phyloP scores from a whole-genome alignment of 2,113 vertebrate genomes.

The Paedocypris sp. region DNA sequence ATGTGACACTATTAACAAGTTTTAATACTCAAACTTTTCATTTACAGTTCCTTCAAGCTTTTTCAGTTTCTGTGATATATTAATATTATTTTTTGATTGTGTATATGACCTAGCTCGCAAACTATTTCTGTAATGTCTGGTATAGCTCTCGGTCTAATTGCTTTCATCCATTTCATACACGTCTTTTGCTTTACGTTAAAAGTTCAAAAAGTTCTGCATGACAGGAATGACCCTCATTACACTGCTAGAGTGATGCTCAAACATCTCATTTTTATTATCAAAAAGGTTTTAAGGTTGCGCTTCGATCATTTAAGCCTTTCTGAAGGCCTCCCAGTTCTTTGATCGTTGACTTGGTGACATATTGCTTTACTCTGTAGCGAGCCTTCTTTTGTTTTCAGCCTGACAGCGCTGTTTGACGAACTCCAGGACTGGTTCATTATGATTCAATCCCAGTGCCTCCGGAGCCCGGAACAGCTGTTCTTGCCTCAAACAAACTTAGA shows the following conservation, averaged over 20 bases:
- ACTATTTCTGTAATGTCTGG: too few relatives aligned
- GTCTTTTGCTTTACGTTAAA: neutral
- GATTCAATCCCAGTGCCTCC: conserved; percentile 2
- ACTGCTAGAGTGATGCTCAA: neutral
- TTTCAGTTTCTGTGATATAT: too few relatives aligned
- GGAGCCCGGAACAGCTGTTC: conserved; percentile 17
- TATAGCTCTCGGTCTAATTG: too few relatives aligned
- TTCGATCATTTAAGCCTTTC: neutral
- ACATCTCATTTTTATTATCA: neutral
- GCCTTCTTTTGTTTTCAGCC: conserved; percentile 7
- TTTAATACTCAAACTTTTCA: too few relatives aligned
- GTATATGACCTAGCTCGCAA: too few relatives aligned
- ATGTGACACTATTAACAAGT: too few relatives aligned
- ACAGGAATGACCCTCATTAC: neutral
- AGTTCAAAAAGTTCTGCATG: neutral
- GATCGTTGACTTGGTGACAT: conserved; percentile 9
- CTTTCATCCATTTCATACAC: neutral
- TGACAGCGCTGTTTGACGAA: conserved; percentile 18
- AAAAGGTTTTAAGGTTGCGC: neutral
- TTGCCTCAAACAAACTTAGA: conserved; percentile 14
- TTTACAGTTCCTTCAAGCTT: too few relatives aligned
- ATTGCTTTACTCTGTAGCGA: neutral
- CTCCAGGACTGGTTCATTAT: conserved; percentile 18
- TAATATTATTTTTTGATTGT: too few relatives aligned
- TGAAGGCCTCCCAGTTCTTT: neutral